Evolutionary conservation across 2,797 vertebrate genomes (phyloP).

Genomic region (Cyclopterus lumpus): DNA sequence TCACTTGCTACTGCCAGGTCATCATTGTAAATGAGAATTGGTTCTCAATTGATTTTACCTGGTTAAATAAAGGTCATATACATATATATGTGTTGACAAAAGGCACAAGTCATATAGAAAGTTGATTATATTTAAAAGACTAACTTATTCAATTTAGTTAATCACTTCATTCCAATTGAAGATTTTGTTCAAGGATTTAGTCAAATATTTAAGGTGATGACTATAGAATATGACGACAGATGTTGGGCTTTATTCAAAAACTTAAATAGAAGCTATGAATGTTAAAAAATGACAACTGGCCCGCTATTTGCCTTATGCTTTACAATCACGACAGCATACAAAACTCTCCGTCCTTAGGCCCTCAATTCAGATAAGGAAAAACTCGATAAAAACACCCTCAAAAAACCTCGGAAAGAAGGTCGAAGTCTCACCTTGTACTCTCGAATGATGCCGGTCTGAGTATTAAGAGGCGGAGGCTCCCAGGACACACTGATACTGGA

Average conservation of each 20-base stretch:
- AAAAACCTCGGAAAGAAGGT: background rate
- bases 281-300: background rate
- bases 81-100: no score
- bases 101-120: background rate
- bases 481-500: slow-evolving; percentile 93
- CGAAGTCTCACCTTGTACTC: slow-evolving; percentile 88
- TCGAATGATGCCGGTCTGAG: slow-evolving; percentile 88
- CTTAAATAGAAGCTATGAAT: background rate
- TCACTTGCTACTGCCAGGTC: no score
- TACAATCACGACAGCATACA: background rate
- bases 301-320: background rate
- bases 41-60: no score
- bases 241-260: background rate
- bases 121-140: background rate
- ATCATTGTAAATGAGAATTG: no score
- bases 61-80: no score
- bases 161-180: background rate
- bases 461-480: slow-evolving; percentile 88
- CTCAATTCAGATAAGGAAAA: background rate
- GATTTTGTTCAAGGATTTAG: background rate
- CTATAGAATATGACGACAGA: background rate
- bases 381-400: background rate
- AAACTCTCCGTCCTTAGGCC: background rate
- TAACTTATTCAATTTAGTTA: background rate
- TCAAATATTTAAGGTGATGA: background rate